Conservation (phyloP, 1,140 invertebrate species). For the Oedothorax gibbosus region DNA sequence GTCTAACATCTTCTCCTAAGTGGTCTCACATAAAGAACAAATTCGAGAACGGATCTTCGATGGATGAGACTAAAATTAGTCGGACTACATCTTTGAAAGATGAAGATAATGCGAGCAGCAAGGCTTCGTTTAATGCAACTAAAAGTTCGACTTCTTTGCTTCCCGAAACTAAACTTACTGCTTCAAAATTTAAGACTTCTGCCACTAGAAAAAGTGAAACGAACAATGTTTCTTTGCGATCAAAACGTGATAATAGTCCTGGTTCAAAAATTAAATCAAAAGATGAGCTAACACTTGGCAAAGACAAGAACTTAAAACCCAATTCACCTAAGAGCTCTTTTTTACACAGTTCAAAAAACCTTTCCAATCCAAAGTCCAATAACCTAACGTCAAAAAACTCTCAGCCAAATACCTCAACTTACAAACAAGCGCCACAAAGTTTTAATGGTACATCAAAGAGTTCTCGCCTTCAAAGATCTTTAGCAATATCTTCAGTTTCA, state of each 20-base stretch:
- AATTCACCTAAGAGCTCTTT: slow-evolving; percentile 31
- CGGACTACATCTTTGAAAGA: background rate
- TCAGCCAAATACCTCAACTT: background rate
- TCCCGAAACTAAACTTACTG: background rate
- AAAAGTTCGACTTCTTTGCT: slow-evolving; percentile 24
- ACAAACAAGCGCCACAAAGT: background rate
- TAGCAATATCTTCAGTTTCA: slow-evolving; percentile 29
- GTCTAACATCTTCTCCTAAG: slow-evolving; percentile 56
- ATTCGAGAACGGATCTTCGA: slow-evolving; percentile 37
- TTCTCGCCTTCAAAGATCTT: slow-evolving; percentile 5
- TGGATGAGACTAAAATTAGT: background rate
- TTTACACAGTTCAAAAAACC: background rate
- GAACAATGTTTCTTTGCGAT: background rate
- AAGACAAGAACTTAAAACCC: background rate
- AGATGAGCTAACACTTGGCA: slow-evolving; percentile 1
- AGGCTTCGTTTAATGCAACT: background rate
- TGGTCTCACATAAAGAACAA: slow-evolving; percentile 61
- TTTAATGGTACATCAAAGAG: slow-evolving; percentile 6
- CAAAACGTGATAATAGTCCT: background rate
- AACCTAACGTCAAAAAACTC: slow-evolving; percentile 11
- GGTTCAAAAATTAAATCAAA: background rate
- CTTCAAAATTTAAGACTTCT: background rate
- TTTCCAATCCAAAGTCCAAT: background rate
- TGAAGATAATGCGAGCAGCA: background rate
- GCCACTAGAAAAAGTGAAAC: slow-evolving; percentile 1